Conservation (phyloP, 2,797 vertebrate genomes). For the Sarcophilus harrisii region DNA sequence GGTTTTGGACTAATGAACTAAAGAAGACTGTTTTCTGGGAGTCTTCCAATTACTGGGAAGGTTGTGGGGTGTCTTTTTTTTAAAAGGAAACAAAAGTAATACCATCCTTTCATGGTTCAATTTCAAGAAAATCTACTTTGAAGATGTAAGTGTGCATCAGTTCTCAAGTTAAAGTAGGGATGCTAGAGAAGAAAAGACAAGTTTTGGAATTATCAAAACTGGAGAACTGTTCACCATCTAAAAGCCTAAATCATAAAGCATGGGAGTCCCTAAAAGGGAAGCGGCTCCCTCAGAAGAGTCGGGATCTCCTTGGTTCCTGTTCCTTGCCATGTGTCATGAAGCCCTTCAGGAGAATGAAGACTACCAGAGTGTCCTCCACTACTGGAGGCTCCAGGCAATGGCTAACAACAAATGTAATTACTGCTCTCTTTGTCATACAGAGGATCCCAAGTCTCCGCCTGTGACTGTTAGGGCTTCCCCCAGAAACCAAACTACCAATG, state of each 20-base stretch:
- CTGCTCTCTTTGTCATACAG: background rate
- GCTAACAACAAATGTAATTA: background rate
- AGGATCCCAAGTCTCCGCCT: background rate
- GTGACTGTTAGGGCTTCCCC: background rate
- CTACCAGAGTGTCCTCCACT: background rate
- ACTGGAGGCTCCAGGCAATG: background rate
- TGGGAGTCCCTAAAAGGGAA: background rate
- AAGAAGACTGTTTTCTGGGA: background rate
- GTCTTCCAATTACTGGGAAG: background rate
- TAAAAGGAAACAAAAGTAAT: background rate
- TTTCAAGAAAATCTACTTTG: background rate
- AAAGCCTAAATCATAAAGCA: background rate
- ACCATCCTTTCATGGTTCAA: background rate
- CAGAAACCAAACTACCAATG: conserved; percentile 21
- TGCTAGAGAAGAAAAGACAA: background rate
- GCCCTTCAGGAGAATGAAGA: background rate
- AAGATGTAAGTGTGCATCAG: background rate
- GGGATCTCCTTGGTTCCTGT: background rate
- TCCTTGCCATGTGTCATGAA: background rate
- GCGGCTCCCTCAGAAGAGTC: background rate
- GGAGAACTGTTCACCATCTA: background rate
- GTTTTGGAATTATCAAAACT: conserved; percentile 15
- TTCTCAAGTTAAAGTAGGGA: background rate
- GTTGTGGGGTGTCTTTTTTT: background rate
- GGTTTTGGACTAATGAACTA: background rate